phyloP scores from a whole-genome alignment of 2,888 invertebrate genomes.

The Apamea sordens region DNA sequence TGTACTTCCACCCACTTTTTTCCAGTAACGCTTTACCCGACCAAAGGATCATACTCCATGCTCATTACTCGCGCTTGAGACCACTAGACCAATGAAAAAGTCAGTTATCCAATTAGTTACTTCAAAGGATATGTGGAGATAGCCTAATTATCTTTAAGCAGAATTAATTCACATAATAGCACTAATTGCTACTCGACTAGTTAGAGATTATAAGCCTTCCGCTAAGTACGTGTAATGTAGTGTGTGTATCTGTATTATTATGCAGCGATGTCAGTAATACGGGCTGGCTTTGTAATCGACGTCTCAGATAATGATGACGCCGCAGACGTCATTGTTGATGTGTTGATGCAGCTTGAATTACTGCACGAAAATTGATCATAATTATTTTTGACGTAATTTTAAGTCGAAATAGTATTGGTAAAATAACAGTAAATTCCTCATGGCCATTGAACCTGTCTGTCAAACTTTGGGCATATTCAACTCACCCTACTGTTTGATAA shows the following conservation, averaged over 20 bases:
- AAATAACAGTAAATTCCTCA: not conserved
- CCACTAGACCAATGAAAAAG: not conserved
- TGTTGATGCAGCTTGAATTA: not conserved
- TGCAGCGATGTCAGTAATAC: not conserved
- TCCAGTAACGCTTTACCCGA: not conserved
- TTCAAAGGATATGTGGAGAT: not conserved
- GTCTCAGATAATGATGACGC: constrained; percentile 12
- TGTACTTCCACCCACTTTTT: not conserved
- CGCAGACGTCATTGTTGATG: not conserved
- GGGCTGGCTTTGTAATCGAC: not conserved
- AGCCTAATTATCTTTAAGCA: not conserved
- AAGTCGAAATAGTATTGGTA: not conserved
- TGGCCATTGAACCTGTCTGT: not conserved
- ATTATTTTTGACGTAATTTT: not conserved
- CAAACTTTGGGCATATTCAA: not conserved
- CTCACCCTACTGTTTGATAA: not conserved
- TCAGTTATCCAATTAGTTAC: not conserved
- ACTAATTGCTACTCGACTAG: constrained; percentile 25
- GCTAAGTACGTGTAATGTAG: constrained; percentile 1
- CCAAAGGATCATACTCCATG: not conserved
- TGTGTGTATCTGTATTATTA: too few relatives aligned
- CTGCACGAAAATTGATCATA: not conserved
- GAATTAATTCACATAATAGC: constrained; percentile 3
- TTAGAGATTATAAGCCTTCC: constrained; percentile 15
- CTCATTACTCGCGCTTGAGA: not conserved